Evolutionary conservation across 2,888 invertebrate species (phyloP), one percentile per base, ranked within the genome.

Genomic region (Eilema caniola): DNA sequence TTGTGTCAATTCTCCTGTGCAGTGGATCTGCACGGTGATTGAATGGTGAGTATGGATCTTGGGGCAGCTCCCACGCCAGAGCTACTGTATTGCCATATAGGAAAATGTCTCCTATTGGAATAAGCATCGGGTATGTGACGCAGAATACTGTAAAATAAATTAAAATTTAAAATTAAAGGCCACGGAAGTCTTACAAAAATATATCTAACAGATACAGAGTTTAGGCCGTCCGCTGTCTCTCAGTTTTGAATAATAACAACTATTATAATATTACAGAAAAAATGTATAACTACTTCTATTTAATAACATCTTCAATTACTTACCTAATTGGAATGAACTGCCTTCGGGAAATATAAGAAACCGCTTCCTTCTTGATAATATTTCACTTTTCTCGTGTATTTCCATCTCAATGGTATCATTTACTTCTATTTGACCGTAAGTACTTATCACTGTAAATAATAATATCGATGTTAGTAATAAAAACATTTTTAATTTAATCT

Each of bases 61-160:
- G 97, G 0, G 98, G 98, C 61, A 98, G 88, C 83, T 97, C 97
- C 96, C 97, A 98, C 3, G 98, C 98, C 81, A 98, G 89, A 0
- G 97, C 97, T 0, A 97, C 97, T 0, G 98, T 98, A 65, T 96
- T 95, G 0, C 98, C 98, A 82, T 97, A 93, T 14, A 97, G 95
- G 74, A 97, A 96, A 63, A 96, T 96, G 72, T 96, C 96, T 0
- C 95, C 94, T 3, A 96, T 96, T 0, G 89, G 78, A 2, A 93
- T 85, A 67, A 96, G 85, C 57, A 95, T 93, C 0, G 96, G 96
- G 75, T 96, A 96, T 0, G 97, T 96, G 67, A 94, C 83, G 85
- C 97, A 97, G 84, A 96, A 97, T 75, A 97, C 96, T 96, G 89
- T 10, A 90, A 89, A 33, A 56, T 16, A 12, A 62, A 63, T 57